A percentile compares a stretch with the other conserved stretches of the same genome.
Conservation (phyloP, 2,797 vertebrate genomes). For the Enteromius paludinosus region DNA sequence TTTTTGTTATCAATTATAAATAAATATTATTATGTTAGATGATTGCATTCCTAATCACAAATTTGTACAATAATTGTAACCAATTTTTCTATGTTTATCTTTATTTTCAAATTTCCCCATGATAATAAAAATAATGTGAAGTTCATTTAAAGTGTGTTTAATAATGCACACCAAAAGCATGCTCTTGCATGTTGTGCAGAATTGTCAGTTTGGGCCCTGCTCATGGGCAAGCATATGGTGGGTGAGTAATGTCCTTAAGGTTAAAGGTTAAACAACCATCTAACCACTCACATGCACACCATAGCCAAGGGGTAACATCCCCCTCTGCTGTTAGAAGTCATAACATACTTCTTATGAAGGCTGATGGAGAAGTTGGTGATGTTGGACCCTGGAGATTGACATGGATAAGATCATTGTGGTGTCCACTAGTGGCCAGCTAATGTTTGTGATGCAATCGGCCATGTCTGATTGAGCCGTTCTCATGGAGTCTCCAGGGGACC, state of each 20-base stretch:
- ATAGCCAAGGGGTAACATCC: constrained; percentile 61
- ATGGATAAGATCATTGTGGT: constrained; percentile 75
- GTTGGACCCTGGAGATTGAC: constrained; percentile 44
- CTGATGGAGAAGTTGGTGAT: constrained; percentile 27
- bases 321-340: constrained; percentile 66
- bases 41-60: not conserved
- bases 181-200: not conserved
- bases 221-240: constrained; percentile 40
- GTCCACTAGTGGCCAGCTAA: constrained; percentile 64
- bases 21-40: not conserved
- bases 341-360: constrained; percentile 34
- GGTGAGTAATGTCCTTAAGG: constrained; percentile 62
- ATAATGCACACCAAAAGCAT: not conserved
- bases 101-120: not conserved
- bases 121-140: not conserved
- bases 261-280: constrained; percentile 62
- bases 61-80: too few relatives aligned
- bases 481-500: constrained; percentile 15
- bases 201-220: not conserved
- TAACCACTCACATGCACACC: constrained; percentile 38
- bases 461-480: constrained; percentile 61
- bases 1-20: too few relatives aligned
- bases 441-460: constrained; percentile 67
- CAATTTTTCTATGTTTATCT: not conserved
- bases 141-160: not conserved